Evolutionary conservation across 2,797 vertebrate genomes (phyloP).

Genomic region (Babyrousa celebensis): DNA sequence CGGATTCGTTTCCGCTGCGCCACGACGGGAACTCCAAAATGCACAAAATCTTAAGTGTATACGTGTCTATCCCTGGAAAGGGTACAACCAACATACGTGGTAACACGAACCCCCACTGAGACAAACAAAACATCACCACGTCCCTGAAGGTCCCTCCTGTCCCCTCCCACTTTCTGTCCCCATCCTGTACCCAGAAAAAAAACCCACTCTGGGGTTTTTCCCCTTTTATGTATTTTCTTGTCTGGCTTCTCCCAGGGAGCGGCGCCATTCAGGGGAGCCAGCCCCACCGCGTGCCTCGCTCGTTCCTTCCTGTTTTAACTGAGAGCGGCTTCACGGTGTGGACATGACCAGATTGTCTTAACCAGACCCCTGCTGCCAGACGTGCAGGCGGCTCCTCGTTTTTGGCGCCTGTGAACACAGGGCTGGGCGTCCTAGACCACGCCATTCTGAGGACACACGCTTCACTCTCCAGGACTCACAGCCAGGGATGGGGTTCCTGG

Average conservation of each 20-base stretch:
- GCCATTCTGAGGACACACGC: accelerated
- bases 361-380: background rate
- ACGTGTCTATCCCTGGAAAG: accelerated
- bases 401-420: background rate
- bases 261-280: accelerated
- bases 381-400: background rate
- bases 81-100: accelerated
- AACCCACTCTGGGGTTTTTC: accelerated
- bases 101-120: no score
- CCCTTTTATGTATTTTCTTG: accelerated
- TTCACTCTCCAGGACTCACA: background rate
- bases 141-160: accelerated
- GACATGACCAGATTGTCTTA: accelerated
- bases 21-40: background rate
- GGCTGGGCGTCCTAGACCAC: background rate
- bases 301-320: accelerated
- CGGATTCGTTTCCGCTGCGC: no score
- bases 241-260: background rate
- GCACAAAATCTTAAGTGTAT: background rate
- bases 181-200: background rate
- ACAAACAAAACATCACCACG: background rate
- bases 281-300: accelerated
- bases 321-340: accelerated
- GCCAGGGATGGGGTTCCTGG: background rate
- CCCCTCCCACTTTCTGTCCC: background rate